Conservation (phyloP, 2,888 invertebrate genomes). For the Xylocampa areola region DNA sequence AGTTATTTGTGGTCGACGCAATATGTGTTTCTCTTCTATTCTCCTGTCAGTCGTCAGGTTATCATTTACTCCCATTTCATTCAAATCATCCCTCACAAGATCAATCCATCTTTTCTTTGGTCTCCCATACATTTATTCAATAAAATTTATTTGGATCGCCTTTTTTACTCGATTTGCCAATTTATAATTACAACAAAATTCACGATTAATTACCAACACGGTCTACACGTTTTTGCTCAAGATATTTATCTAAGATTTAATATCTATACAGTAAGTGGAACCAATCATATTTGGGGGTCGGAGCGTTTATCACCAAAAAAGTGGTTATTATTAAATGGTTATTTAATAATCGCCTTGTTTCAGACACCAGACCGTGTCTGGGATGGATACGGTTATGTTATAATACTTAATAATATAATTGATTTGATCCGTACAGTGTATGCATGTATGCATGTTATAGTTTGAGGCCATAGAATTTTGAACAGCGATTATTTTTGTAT, state of each 20-base stretch:
- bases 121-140: not conserved
- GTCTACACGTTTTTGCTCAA: not conserved
- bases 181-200: not conserved
- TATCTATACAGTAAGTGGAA: slow-evolving; percentile 40
- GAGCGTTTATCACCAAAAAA: slow-evolving; percentile 32
- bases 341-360: slow-evolving; percentile 23
- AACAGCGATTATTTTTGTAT: too few relatives aligned
- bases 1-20: too few relatives aligned
- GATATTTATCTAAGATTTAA: slow-evolving; percentile 22
- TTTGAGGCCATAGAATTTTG: slow-evolving; percentile 17
- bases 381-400: slow-evolving; percentile 1
- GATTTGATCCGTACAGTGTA: slow-evolving; percentile 17
- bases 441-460: not conserved
- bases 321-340: slow-evolving; percentile 7
- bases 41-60: too few relatives aligned
- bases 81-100: too few relatives aligned
- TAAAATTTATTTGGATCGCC: not conserved
- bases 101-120: too few relatives aligned
- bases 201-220: not conserved
- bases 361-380: slow-evolving; percentile 11
- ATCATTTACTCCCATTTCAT: too few relatives aligned
- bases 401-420: slow-evolving; percentile 9
- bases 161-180: not conserved
- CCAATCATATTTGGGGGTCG: slow-evolving; percentile 38
- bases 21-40: too few relatives aligned